Evolutionary conservation across 2,797 vertebrate species (phyloP).

Genomic region (Eleutherodactylus coqui): DNA sequence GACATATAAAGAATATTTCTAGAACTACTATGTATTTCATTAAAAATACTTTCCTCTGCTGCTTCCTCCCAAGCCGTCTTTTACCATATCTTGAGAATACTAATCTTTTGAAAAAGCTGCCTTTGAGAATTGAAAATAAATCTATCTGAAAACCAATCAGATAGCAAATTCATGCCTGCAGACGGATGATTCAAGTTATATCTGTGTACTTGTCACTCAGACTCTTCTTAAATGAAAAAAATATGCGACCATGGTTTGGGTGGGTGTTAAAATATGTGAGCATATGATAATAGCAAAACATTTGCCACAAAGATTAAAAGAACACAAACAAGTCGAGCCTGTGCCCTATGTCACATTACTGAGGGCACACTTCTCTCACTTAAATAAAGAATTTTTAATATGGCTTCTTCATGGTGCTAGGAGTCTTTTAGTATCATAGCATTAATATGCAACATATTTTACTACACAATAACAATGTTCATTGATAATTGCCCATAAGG

Average conservation of each 20-base stretch:
- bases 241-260: slow-evolving; percentile 72
- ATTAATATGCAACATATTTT: no score
- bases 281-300: slow-evolving; percentile 77
- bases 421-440: no score
- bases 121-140: slow-evolving; percentile 73
- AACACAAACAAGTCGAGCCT: slow-evolving; percentile 60
- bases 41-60: slow-evolving; percentile 62
- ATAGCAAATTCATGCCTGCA: slow-evolving; percentile 77
- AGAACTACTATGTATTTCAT: not conserved
- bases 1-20: not conserved
- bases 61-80: slow-evolving; percentile 63
- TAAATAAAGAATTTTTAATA: not conserved
- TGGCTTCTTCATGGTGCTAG: no score
- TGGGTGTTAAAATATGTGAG: slow-evolving; percentile 76
- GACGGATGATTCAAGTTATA: slow-evolving; percentile 79
- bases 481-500: no score
- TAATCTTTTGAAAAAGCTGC: slow-evolving; percentile 78
- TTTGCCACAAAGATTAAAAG: slow-evolving; percentile 73
- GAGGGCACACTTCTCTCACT: not conserved
- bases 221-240: slow-evolving; percentile 68
- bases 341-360: slow-evolving; percentile 53
- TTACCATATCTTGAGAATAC: slow-evolving; percentile 72
- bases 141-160: slow-evolving; percentile 80
- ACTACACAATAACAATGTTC: no score
- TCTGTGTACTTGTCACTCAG: slow-evolving; percentile 80